Conservation (phyloP, 2,797 vertebrate genomes). For the Poliocrania exsul region DNA sequence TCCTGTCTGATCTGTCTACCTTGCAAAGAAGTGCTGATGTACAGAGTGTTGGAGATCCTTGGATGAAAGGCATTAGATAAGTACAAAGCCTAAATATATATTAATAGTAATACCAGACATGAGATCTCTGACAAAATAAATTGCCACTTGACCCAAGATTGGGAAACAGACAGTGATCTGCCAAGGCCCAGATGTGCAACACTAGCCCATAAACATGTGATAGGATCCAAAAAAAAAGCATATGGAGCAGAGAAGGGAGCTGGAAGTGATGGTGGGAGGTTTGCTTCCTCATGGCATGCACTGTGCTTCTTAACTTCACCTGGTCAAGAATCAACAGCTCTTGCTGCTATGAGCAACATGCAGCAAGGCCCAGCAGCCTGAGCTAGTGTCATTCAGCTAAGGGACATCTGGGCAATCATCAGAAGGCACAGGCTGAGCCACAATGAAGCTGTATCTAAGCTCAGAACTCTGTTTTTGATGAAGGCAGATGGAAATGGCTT, state of each 20-base stretch:
- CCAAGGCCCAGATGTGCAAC: neutral
- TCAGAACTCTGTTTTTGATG: neutral
- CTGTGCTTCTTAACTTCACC: neutral
- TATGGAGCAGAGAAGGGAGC: neutral
- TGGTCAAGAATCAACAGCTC: neutral
- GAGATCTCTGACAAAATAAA: slow-evolving; percentile 5
- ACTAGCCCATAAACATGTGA: neutral
- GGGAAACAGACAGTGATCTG: neutral
- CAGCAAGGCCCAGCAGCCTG: neutral
- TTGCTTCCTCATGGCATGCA: neutral
- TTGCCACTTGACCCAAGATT: slow-evolving; percentile 5
- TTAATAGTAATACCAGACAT: neutral
- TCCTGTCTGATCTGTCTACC: neutral
- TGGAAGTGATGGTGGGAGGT: neutral
- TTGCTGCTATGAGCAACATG: neutral
- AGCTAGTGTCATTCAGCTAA: neutral
- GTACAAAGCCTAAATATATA: neutral
- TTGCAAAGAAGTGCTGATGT: neutral
- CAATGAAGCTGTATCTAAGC: neutral
- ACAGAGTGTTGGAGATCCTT: neutral
- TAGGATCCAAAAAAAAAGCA: neutral
- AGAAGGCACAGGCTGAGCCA: neutral
- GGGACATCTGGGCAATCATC: neutral
- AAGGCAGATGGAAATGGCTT: neutral
- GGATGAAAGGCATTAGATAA: neutral